phyloP scores from a whole-genome alignment of 2,888 invertebrate species.

The Tipula helvola region DNA sequence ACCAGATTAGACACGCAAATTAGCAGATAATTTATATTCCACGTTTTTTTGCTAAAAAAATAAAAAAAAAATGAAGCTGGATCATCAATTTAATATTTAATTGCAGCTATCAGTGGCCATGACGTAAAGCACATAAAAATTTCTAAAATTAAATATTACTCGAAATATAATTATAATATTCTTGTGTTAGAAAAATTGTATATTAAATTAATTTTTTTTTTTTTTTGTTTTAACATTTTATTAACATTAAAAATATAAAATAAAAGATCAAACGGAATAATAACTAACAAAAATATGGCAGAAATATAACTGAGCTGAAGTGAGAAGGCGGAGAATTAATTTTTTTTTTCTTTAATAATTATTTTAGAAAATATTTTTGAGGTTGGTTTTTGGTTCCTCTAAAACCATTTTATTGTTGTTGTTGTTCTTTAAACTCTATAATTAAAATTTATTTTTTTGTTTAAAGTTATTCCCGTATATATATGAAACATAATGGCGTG shows the following conservation, averaged over 20 bases:
- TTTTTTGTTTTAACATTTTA: background rate
- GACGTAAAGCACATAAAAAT: background rate
- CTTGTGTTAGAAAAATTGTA: background rate
- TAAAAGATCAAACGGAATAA: background rate
- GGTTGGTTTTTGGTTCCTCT: background rate
- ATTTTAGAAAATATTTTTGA: constrained; percentile 5
- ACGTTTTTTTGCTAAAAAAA: too few species aligned
- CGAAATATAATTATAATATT: background rate
- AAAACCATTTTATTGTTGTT: background rate
- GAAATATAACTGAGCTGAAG: background rate
- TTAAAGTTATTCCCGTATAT: background rate
- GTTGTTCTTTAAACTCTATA: background rate
- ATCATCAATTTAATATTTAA: background rate
- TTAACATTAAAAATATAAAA: background rate
- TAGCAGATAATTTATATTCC: too few species aligned
- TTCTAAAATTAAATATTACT: constrained; percentile 4
- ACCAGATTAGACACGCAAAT: too few species aligned
- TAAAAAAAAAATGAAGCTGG: background rate
- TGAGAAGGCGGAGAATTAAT: constrained; percentile 5
- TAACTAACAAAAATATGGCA: constrained; percentile 4
- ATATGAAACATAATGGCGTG: background rate
- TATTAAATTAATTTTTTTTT: background rate
- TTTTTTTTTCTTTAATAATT: background rate
- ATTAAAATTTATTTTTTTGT: background rate
- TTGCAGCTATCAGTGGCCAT: background rate